Conservation (phyloP, 2,888 invertebrate genomes). For the Lymantria monacha region DNA sequence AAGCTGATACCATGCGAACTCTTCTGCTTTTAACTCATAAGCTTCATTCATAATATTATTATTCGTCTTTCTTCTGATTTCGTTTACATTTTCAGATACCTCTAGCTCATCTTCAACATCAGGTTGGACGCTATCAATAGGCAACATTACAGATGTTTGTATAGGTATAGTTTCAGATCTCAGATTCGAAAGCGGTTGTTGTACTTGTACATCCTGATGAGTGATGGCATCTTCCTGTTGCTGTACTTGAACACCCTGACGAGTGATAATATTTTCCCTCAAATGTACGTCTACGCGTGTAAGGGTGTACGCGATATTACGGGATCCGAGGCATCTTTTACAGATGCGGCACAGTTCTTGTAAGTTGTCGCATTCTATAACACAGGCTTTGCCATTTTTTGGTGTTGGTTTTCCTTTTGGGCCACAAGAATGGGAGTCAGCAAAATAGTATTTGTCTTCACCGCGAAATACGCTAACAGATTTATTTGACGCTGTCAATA, state of each 20-base stretch:
- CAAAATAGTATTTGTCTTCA: background rate
- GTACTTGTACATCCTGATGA: background rate
- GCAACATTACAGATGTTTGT: background rate
- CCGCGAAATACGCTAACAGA: background rate
- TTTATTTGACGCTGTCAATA: background rate
- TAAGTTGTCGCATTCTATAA: constrained; percentile 4
- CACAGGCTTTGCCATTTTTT: constrained; percentile 17
- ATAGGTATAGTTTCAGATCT: background rate
- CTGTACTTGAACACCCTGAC: background rate
- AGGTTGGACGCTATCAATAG: constrained; percentile 3
- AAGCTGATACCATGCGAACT: constrained; percentile 30
- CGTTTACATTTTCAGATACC: constrained; percentile 1
- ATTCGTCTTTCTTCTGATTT: constrained; percentile 19
- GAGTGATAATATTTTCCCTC: background rate
- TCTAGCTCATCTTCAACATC: constrained; percentile 3
- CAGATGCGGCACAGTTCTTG: background rate
- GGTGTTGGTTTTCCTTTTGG: constrained; percentile 14
- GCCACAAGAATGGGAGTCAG: constrained; percentile 13
- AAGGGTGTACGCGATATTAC: background rate
- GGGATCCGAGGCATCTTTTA: background rate
- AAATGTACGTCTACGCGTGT: background rate
- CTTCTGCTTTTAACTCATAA: constrained; percentile 24
- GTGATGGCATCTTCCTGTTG: background rate
- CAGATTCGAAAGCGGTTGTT: background rate
- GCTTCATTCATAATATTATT: constrained; percentile 29